These are phyloP conservation scores for Osmerus mordax DNA, from an alignment of 2,113 vertebrate genomes.

Conservation along the genomic window DNA sequence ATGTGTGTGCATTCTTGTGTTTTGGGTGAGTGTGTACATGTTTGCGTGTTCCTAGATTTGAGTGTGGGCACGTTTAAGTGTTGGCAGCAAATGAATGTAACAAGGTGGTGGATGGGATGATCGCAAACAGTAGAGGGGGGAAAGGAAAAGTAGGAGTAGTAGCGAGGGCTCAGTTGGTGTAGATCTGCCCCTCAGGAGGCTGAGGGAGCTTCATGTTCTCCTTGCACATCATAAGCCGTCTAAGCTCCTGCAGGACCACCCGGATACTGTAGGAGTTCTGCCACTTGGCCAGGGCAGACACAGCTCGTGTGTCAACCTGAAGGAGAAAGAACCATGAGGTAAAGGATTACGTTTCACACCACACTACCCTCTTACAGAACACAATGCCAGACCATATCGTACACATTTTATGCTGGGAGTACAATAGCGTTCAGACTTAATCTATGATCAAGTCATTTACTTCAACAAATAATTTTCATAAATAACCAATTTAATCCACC, in stretches of 20 bases:
- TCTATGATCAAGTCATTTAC: no score
- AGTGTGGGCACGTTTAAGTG: conserved; percentile 22
- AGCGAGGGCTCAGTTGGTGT: conserved; percentile 91
- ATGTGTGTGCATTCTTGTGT: conserved; percentile 16
- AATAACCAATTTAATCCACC: no score
- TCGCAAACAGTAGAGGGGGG: conserved; percentile 32
- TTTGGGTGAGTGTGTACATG: background rate
- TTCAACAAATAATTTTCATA: no score
- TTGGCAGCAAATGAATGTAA: conserved; percentile 48
- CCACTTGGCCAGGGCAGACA: conserved; percentile 94
- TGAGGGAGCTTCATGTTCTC: conserved; percentile 98
- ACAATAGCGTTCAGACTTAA: no score
- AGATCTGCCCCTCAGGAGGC: conserved; percentile 96
- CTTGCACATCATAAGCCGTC: conserved; percentile 96
- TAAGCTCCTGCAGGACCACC: conserved; percentile 93
- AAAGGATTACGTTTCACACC: conserved; percentile 69
- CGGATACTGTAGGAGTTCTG: conserved; percentile 98
- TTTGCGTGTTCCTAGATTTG: background rate
- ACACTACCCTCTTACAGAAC: conserved; percentile 54
- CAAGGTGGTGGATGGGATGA: conserved; percentile 22
- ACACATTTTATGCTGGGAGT: no score
- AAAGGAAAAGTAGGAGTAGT: conserved; percentile 27
- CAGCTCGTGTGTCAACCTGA: conserved; percentile 93
- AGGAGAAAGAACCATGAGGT: conserved; percentile 23
- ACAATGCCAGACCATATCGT: background rate